These are phyloP conservation scores for Channallabes apus DNA, from an alignment of 2,797 vertebrate species.

Conservation along the genomic window DNA sequence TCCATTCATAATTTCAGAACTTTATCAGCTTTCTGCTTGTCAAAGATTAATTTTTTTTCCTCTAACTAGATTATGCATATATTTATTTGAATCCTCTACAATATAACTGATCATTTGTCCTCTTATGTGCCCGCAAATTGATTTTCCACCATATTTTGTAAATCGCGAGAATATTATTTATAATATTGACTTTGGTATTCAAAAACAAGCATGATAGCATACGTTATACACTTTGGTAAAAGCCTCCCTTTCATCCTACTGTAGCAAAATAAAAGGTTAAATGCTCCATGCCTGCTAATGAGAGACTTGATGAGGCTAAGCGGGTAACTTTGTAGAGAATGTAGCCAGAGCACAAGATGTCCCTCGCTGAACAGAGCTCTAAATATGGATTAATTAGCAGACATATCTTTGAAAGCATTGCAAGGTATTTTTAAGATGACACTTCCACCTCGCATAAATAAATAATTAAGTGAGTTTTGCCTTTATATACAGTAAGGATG, in stretches of 20 bases:
- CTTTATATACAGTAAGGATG: not conserved
- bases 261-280: not conserved
- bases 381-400: not conserved
- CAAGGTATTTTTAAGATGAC: not conserved
- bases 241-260: not conserved
- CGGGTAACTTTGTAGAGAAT: not conserved
- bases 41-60: not conserved
- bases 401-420: not conserved
- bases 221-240: not conserved
- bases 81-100: not conserved
- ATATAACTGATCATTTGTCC: not conserved
- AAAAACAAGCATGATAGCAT: not conserved
- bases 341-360: not conserved
- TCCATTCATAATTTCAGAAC: not conserved
- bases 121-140: not conserved
- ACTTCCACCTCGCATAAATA: not conserved
- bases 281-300: not conserved
- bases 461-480: constrained; percentile 3
- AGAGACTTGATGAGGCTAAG: not conserved
- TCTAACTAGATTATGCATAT: not conserved
- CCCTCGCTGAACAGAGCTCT: not conserved
- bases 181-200: not conserved
- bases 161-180: not conserved
- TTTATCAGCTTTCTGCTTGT: not conserved
- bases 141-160: not conserved